These are phyloP conservation scores for Trilocha varians DNA, from an alignment of 2,888 invertebrate genomes.

Conservation along the genomic window DNA sequence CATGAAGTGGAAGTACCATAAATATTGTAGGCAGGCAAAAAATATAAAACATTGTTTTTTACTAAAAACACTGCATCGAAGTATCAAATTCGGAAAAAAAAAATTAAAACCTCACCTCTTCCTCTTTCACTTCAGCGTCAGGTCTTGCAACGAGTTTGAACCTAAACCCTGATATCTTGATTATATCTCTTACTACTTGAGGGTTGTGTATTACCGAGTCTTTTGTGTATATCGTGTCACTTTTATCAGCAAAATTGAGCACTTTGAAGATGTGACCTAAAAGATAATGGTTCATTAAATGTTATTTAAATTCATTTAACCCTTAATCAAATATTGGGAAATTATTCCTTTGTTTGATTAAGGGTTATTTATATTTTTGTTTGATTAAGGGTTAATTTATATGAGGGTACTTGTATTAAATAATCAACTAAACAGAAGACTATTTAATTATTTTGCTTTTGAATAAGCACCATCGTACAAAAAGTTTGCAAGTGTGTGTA, in stretches of 20 bases:
- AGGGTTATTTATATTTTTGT: no score
- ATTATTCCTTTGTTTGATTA: no score
- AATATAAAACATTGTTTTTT: no score
- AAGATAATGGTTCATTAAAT: constrained; percentile 22
- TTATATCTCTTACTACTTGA: constrained; percentile 77
- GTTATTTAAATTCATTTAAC: not conserved
- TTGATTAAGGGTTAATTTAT: no score
- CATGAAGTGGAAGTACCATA: no score
- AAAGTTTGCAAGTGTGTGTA: no score
- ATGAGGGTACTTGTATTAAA: no score
- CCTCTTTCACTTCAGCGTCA: constrained; percentile 41
- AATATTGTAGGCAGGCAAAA: no score
- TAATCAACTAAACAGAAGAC: not conserved
- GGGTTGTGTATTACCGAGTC: constrained; percentile 76
- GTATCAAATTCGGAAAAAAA: no score
- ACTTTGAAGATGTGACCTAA: constrained; percentile 80
- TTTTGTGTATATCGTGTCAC: constrained; percentile 60
- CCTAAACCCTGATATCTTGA: constrained; percentile 78
- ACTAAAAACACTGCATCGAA: no score
- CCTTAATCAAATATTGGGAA: not conserved
- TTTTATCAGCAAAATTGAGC: constrained; percentile 76
- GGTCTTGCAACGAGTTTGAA: constrained; percentile 73
- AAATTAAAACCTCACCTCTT: constrained; percentile 29
- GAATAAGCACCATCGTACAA: no score
- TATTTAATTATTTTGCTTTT: constrained; percentile 1